Percentiles rank a stretch among this genome's conserved stretches.
Evolutionary conservation across 2,888 invertebrate species (phyloP).

Genomic region (Mylabris sibirica): DNA sequence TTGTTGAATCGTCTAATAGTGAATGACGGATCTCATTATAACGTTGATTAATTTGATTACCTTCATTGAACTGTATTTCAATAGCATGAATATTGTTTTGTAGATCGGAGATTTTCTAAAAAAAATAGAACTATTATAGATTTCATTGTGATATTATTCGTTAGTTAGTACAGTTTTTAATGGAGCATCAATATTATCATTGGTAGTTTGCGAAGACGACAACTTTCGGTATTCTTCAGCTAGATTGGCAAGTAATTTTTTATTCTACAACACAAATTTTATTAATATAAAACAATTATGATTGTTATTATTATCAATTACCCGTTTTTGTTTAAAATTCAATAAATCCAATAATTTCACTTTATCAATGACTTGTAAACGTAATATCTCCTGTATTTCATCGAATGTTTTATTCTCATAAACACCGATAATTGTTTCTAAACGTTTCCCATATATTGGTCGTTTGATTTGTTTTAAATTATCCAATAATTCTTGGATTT

Average conservation of each 20-base stretch:
- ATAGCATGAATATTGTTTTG: slow-evolving; percentile 85
- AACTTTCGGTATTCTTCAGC: slow-evolving; percentile 70
- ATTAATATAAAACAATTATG: slow-evolving; percentile 1
- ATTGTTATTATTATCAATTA: slow-evolving; percentile 9
- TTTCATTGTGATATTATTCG: no score
- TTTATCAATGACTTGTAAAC: slow-evolving; percentile 75
- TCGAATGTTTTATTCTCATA: slow-evolving; percentile 62
- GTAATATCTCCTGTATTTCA: slow-evolving; percentile 67
- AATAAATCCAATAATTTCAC: slow-evolving; percentile 77
- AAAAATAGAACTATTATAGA: slow-evolving; percentile 25
- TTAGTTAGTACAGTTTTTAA: slow-evolving; percentile 45
- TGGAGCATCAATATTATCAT: slow-evolving; percentile 54
- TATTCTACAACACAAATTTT: slow-evolving; percentile 59
- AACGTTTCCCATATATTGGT: slow-evolving; percentile 58
- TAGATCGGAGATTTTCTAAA: slow-evolving; percentile 71
- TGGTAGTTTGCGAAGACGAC: slow-evolving; percentile 67
- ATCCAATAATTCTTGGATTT: slow-evolving; percentile 70
- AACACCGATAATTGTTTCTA: slow-evolving; percentile 58
- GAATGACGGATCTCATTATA: slow-evolving; percentile 76
- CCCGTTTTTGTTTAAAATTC: slow-evolving; percentile 70
- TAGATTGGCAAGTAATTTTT: slow-evolving; percentile 65
- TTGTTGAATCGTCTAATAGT: slow-evolving; percentile 74
- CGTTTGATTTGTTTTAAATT: slow-evolving; percentile 68
- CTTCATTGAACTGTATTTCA: slow-evolving; percentile 83
- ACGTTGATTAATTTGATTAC: slow-evolving; percentile 79